phyloP scores from a whole-genome alignment of 2,113 vertebrate genomes.

The Crotalus helleri region DNA sequence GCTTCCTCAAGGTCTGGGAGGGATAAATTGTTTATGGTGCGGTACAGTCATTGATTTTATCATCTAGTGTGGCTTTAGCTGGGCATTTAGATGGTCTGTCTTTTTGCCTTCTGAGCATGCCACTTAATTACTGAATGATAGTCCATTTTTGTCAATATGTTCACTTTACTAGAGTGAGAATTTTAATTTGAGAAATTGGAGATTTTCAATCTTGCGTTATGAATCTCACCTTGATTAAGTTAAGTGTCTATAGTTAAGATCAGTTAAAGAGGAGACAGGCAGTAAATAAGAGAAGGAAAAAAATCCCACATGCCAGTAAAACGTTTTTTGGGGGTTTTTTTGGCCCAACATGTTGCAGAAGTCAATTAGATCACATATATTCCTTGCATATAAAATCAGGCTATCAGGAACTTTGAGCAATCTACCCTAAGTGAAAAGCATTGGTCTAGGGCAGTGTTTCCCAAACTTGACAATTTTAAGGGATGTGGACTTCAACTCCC shows the following conservation, averaged over 20 bases:
- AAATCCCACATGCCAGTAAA: not conserved
- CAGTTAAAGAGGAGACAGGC: not conserved
- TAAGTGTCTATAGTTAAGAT: not conserved
- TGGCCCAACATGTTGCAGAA: not conserved
- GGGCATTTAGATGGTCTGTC: not conserved
- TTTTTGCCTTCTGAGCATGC: not conserved
- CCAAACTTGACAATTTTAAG: too few relatives aligned
- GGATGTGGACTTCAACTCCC: too few relatives aligned
- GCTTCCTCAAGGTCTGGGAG: not conserved
- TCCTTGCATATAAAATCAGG: not conserved
- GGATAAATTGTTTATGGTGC: not conserved
- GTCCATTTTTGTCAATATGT: not conserved
- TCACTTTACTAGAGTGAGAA: not conserved
- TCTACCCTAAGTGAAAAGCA: not conserved
- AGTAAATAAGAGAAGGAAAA: not conserved
- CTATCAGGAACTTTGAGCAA: not conserved
- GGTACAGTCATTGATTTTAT: not conserved
- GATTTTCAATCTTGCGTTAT: not conserved
- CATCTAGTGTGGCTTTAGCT: not conserved
- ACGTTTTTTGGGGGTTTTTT: not conserved
- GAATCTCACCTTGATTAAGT: not conserved
- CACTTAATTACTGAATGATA: not conserved
- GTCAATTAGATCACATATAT: not conserved
- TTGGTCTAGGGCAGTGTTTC: not conserved
- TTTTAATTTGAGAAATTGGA: not conserved